Evolutionary conservation across 1,140 invertebrate genomes (phyloP).

Genomic region (Fragariocoptes setiger): DNA sequence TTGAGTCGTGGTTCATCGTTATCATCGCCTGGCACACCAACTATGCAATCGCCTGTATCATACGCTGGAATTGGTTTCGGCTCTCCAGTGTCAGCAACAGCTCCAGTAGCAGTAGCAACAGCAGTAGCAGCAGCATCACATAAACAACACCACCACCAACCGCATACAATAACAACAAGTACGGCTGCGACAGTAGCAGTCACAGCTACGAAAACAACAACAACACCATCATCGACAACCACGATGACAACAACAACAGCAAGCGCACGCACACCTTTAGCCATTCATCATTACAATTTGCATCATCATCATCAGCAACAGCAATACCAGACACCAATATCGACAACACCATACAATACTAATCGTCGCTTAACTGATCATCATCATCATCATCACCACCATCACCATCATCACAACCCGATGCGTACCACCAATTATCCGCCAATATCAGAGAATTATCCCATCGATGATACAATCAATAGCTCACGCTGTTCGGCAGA

Average conservation of each 20-base stretch:
- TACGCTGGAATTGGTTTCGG: not conserved
- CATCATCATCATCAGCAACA: not conserved
- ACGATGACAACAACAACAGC: not conserved
- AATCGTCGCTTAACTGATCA: not conserved
- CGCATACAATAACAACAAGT: too few relatives aligned
- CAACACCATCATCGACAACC: not conserved
- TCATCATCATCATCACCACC: too few relatives aligned
- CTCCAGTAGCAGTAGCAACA: not conserved
- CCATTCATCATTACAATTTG: not conserved
- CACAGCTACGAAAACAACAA: not conserved
- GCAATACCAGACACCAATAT: not conserved
- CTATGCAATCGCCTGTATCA: not conserved
- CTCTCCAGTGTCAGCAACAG: too few relatives aligned
- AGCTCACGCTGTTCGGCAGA: not conserved
- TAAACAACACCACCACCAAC: constrained; percentile 1
- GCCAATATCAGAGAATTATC: not conserved
- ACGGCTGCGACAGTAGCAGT: not conserved
- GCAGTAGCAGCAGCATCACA: not conserved
- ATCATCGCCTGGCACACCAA: not conserved
- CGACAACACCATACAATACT: not conserved
- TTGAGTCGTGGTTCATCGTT: not conserved
- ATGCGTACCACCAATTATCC: not conserved
- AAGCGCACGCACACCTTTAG: not conserved
- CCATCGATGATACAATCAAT: not conserved
- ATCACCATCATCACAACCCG: not conserved